phyloP scores from a whole-genome alignment of 2,797 vertebrate genomes.

The Aythya fuligula region DNA sequence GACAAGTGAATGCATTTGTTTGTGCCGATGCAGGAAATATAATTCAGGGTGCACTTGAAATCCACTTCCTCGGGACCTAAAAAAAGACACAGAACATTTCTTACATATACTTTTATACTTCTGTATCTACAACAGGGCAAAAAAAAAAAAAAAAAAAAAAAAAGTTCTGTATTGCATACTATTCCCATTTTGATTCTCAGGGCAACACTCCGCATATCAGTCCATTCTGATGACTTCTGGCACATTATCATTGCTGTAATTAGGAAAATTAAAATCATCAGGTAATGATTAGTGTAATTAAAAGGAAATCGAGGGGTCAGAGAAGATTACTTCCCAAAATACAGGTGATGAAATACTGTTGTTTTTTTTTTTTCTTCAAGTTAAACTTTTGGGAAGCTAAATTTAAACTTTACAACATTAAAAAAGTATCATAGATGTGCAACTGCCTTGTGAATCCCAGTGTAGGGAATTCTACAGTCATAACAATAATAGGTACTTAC shows the following conservation, averaged over 20 bases:
- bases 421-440: background rate
- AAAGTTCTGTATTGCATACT: background rate
- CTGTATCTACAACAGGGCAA: background rate
- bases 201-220: background rate
- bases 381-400: background rate
- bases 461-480: background rate
- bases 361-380: background rate
- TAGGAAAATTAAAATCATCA: background rate
- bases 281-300: conserved; percentile 26
- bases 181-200: background rate
- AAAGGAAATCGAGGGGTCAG: conserved; percentile 17
- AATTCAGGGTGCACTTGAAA: conserved; percentile 90
- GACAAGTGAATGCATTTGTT: conserved; percentile 93
- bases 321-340: conserved; percentile 24
- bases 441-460: background rate
- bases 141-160: background rate
- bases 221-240: background rate
- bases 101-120: background rate
- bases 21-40: conserved; percentile 88
- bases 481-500: background rate
- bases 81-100: conserved; percentile 6
- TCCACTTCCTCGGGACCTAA: conserved; percentile 87
- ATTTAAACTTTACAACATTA: background rate
- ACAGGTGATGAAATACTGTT: background rate
- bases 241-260: background rate